phyloP scores from a whole-genome alignment of 2,888 invertebrate species.

The Hecatera dysodea region DNA sequence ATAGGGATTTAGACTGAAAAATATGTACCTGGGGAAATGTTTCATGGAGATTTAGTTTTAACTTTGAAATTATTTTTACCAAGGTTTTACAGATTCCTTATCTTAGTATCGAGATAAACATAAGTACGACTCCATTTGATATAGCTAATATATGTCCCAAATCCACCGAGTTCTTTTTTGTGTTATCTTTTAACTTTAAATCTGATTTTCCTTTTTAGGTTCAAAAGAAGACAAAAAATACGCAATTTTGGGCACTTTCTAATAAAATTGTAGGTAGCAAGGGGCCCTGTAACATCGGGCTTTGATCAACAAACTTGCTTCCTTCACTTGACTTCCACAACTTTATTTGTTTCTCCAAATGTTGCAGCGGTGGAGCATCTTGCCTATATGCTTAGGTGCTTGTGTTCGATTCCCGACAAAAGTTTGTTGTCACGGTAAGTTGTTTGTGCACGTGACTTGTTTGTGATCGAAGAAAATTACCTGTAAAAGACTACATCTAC shows the following conservation, averaged over 20 bases:
- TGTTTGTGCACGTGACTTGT: constrained; percentile 53
- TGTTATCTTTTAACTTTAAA: background rate
- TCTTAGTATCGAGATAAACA: background rate
- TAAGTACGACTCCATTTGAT: background rate
- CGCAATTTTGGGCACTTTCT: constrained; percentile 9
- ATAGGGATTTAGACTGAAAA: constrained; percentile 49
- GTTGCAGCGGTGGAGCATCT: constrained; percentile 43
- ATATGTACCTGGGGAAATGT: constrained; percentile 28
- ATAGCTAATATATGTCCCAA: background rate
- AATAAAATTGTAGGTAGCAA: constrained; percentile 28
- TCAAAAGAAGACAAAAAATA: background rate
- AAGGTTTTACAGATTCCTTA: background rate
- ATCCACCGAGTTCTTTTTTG: background rate
- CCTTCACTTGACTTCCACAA: constrained; percentile 47
- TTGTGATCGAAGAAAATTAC: constrained; percentile 27
- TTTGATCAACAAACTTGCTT: constrained; percentile 51
- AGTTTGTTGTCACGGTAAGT: constrained; percentile 49
- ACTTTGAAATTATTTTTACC: background rate
- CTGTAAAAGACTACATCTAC: background rate
- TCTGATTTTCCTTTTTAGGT: background rate
- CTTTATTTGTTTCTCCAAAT: constrained; percentile 57
- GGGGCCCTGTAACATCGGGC: constrained; percentile 17
- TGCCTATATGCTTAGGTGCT: constrained; percentile 44
- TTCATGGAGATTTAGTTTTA: constrained; percentile 8
- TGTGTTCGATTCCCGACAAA: constrained; percentile 36